Percentiles rank a stretch among this genome's conserved stretches.
phyloP scores from a whole-genome alignment of 1,140 invertebrate genomes.

The Macrostomum lignano region DNA sequence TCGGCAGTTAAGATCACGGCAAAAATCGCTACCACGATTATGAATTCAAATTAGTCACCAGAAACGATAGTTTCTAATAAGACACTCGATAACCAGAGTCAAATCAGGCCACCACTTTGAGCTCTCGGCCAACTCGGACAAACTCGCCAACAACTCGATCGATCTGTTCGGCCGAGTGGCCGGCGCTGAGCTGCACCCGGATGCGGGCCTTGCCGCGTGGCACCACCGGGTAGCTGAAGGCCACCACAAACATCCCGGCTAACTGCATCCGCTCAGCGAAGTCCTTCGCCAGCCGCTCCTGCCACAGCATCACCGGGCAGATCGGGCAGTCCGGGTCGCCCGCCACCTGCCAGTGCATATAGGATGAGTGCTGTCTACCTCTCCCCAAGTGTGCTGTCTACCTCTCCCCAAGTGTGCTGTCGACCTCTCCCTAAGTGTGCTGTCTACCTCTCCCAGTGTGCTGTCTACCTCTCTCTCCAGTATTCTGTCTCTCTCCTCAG shows the following conservation, averaged over 20 bases:
- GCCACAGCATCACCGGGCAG: constrained; percentile 60
- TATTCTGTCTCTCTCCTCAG: not conserved
- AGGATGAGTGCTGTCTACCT: constrained; percentile 1
- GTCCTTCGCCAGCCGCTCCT: constrained; percentile 44
- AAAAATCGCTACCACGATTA: too few species aligned
- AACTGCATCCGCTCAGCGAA: constrained; percentile 60
- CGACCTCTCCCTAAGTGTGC: constrained; percentile 6
- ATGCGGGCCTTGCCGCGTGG: constrained; percentile 43
- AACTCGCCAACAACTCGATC: constrained; percentile 47
- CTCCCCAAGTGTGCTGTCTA: constrained; percentile 4
- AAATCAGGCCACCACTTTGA: constrained; percentile 32
- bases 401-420: not conserved
- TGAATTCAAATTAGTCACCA: too few species aligned
- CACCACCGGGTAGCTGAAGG: constrained; percentile 71
- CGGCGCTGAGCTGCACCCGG: constrained; percentile 57
- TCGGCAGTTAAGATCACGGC: too few species aligned
- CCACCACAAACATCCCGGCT: constrained; percentile 76
- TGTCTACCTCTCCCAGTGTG: not conserved
- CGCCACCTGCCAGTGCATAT: constrained; percentile 11
- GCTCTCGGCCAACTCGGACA: constrained; percentile 40
- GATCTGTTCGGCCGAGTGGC: constrained; percentile 46
- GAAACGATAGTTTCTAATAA: too few species aligned
- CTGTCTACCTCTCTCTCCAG: not conserved
- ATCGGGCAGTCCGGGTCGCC: constrained; percentile 52
- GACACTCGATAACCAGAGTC: too few species aligned